Percentiles rank a stretch among this genome's conserved stretches.
Evolutionary conservation across 1,140 invertebrate genomes (phyloP).

Genomic region (Acromyrmex heyeri): DNA sequence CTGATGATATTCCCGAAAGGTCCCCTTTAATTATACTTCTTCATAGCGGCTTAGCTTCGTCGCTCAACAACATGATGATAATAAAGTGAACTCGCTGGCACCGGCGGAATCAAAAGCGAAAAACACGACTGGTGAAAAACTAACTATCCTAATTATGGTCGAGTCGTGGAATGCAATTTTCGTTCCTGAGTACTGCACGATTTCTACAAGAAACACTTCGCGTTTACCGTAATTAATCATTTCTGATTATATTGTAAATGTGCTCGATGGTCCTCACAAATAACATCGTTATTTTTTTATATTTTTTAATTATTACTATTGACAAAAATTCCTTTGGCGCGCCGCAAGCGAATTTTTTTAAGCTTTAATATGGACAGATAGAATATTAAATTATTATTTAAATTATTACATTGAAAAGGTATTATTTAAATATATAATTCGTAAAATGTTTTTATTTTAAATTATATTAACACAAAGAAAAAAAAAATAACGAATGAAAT

Average conservation of each 20-base stretch:
- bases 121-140: background rate
- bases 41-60: background rate
- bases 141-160: conserved; percentile 22
- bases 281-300: background rate
- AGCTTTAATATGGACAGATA: too few species aligned
- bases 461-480: too few species aligned
- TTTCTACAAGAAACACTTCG: background rate
- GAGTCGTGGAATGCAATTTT: conserved; percentile 3
- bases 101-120: background rate
- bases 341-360: too few species aligned
- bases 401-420: too few species aligned
- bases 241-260: background rate
- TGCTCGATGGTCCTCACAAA: background rate
- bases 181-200: background rate
- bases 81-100: conserved; percentile 48
- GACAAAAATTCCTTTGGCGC: too few species aligned
- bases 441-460: too few species aligned
- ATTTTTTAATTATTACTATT: background rate
- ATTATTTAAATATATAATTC: too few species aligned
- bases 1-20: conserved; percentile 16
- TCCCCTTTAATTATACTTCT: conserved; percentile 63
- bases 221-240: background rate
- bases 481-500: too few species aligned
- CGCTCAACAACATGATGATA: conserved; percentile 43
- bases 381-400: too few species aligned